Base-by-base conservation (phyloP, 2,113 vertebrate species). In the Laticauda laticaudata region DNA sequence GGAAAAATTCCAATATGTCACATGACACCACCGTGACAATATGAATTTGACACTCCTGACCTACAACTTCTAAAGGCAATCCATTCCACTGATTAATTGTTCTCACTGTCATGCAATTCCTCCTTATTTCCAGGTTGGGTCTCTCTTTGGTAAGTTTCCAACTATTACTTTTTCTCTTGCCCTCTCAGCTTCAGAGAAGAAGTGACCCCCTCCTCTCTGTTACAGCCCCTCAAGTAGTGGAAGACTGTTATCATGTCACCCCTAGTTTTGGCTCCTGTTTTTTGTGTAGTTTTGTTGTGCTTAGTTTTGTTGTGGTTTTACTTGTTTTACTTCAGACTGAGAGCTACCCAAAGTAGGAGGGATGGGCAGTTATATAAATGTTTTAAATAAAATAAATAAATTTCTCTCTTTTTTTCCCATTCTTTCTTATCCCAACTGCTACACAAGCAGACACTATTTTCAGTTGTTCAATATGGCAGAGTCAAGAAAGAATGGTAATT, bases 401-500 rank as follows among this genome's bases (percentile, higher is more conserved):
- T n/a, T 81, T 8, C 64, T 75, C 45, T 18, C n/a, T 45, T 23
- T 34, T 5, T 5, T 81, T 18, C 34, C 18, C 11, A 39, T n/a
- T 24, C 34, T n/a, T 26, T 53, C 7, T 48, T 93, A 51, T 0
- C 1, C 0, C 24, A 95, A 87, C 54, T 23, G 87, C 87, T 91
- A 88, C 5, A 0, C 57, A 59, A 93, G 93, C 93, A 91, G 92
- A 55, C n/a, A 75, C 75, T 55, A n/a, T 92, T 92, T 94, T 93
- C 92, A 87, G 93, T 88, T 2, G 91, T 93, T 92, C 56, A 86
- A 92, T 75, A 81, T 89, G 3, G 12, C 93, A 85, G 10, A 94
- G n/a, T 93, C 86, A 91, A 89, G 94, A 75, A 59, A 94, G 88
- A 48, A 81, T 95, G 86, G 92, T 96, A 91, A 96, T 95, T 93